Evolutionary conservation across 2,888 invertebrate species (phyloP), one percentile per base, ranked within the genome.

Genomic region (Meiosimyza platycephala): DNA sequence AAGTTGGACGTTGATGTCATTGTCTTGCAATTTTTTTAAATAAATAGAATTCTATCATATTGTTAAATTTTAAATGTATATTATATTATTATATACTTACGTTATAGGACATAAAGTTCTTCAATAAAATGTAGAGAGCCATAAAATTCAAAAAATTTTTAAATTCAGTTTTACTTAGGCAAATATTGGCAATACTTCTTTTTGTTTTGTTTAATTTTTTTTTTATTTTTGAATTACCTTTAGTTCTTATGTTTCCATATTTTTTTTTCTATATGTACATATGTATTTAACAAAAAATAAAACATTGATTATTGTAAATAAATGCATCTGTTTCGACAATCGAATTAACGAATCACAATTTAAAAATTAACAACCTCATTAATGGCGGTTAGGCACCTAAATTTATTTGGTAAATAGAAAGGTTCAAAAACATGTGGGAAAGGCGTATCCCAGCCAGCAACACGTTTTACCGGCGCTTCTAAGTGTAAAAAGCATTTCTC

Each of bases 341-440:
- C 62, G 33, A 55, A 51, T 54, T 28, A 22, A 33, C 50, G 18
- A 54, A 51, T 62, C 55, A 73, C 22, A 55, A 52, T 67, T 90
- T 85, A 94, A 85, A 93, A 98, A 76, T 93, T 90, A 1, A 97
- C 83, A 0, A 94, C 87, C 72, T 93, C 91, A 76, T 92, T 91
- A 59, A 99, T 89, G 1, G 94, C 95, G 72, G 95, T 92, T 74
- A 95, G 90, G 84, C 97, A 97, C 67, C 98, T 90, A 93, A 95
- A 95, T 85, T 94, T 96, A 86, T 95, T 95, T 1, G 99, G 99
- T 78, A 99, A 87, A 88, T 99, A 99, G 88, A 99, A 96, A 0
- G 95, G 94, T 87, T 99, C 99, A 88, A 93, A 98, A 64, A 97
- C 92, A 88, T 97, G 97, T 6, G 99, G 97, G 89, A 99, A 99